Evolutionary conservation across 2,888 invertebrate species (phyloP), one percentile per base, ranked within the genome.

Genomic region (Eurytoma californica): DNA sequence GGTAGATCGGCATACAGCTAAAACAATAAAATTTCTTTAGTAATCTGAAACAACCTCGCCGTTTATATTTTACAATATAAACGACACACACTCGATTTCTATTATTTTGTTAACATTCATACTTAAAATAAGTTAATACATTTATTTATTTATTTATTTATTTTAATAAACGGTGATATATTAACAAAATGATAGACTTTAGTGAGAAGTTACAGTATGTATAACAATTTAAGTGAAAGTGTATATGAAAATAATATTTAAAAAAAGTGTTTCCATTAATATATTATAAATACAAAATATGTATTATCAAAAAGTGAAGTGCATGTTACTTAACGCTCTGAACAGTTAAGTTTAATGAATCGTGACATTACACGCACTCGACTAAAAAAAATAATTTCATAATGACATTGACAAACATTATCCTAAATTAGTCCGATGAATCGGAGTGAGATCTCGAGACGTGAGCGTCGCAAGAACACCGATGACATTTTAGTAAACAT

Each of bases 1-100:
- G 49, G 93, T 92, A 86, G 94, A 93, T 82, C 94, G 93, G 85
- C 97, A 97, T 3, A 83, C 82, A 68, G 83, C 85, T 84, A 77
- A 55, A 84, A 83, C 51, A 82, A 84, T 57, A 80, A 57, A 67
- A 76, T 69, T 39, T 63, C 55, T 1, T 79, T 72, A 75, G 66
- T 14, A n/a, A 51, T 24, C 2, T 66, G 16, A 57, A 63, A 51
- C 18, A 51, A 1, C n/a, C 24, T 53, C 13, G 28, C 12, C 55
- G 67, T 14, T 70, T 24, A 53, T 55, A 55, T 77, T 55, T 12
- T 49, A 3, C 2, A 77, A 65, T 30, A 47, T 20, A 49, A 75
- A 69, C 18, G 39, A 20, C 28, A 30, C 47, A 49, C 9, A 49
- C 24, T 18, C 51, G n/a, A 61, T 30, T 73, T 73, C 70, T 77